These are phyloP conservation scores for Syngnathoides biaculeatus DNA, from an alignment of 2,113 vertebrate genomes.

Conservation along the genomic window DNA sequence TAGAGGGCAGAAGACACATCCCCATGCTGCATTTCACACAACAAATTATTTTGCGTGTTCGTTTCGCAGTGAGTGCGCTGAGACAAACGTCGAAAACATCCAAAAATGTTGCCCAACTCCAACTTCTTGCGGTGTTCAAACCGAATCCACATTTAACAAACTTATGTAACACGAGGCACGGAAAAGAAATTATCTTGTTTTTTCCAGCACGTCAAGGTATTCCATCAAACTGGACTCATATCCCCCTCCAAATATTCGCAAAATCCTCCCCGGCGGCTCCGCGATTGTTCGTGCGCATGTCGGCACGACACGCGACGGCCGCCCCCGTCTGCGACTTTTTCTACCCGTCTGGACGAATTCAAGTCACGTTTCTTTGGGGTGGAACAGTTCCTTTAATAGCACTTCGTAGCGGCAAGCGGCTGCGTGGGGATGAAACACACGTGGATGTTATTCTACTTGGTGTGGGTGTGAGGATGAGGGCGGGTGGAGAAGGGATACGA, in stretches of 20 bases:
- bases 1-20: too few species aligned
- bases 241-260: neutral
- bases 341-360: conserved; percentile 55
- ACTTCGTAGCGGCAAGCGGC: conserved; percentile 48
- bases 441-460: conserved; percentile 10
- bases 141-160: neutral
- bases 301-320: conserved; percentile 4
- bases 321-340: conserved; percentile 57
- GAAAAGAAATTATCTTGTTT: neutral
- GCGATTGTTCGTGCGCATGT: conserved; percentile 27
- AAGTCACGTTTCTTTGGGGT: conserved; percentile 30
- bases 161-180: neutral
- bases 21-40: too few species aligned
- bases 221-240: neutral
- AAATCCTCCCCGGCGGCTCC: conserved; percentile 8
- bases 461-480: neutral
- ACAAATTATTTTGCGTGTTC: too few species aligned
- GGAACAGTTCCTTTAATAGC: conserved; percentile 25
- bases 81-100: too few species aligned
- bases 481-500: conserved; percentile 30
- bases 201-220: neutral
- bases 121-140: neutral
- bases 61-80: too few species aligned
- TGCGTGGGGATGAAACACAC: conserved; percentile 42
- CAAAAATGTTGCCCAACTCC: too few species aligned